phyloP scores from a whole-genome alignment of 2,797 vertebrate genomes.

The Myripristis murdjan region DNA sequence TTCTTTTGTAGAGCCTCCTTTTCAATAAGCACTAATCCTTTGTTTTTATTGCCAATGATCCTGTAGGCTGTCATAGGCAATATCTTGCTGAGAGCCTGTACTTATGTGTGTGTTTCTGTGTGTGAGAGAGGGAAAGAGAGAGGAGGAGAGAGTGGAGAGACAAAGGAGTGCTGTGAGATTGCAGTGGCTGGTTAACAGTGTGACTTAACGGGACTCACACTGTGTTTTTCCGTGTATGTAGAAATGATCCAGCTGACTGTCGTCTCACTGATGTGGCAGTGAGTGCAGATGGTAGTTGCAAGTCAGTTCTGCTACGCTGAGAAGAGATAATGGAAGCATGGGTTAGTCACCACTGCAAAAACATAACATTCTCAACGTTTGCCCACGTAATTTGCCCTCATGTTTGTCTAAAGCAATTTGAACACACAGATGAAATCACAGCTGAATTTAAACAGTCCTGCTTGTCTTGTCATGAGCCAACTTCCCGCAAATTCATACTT shows the following conservation, averaged over 20 bases:
- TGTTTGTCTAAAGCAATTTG: slow-evolving; percentile 62
- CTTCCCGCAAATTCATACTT: slow-evolving; percentile 27
- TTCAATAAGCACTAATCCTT: slow-evolving; percentile 18
- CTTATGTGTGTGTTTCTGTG: background rate
- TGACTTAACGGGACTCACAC: background rate
- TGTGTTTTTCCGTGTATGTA: slow-evolving; percentile 50
- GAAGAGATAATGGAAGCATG: slow-evolving; percentile 56
- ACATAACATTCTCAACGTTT: slow-evolving; percentile 40
- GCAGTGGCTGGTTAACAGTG: slow-evolving; percentile 3
- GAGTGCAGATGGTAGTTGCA: slow-evolving; percentile 37
- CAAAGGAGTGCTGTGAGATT: background rate
- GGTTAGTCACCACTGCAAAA: slow-evolving; percentile 65
- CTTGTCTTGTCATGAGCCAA: slow-evolving; percentile 28
- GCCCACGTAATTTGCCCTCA: slow-evolving; percentile 36
- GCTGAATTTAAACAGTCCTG: slow-evolving; percentile 44
- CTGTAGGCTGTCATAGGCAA: slow-evolving; percentile 2
- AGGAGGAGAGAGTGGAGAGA: background rate
- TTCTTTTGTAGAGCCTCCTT: background rate
- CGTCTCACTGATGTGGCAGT: slow-evolving; percentile 35
- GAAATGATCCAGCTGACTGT: slow-evolving; percentile 67
- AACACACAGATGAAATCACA: slow-evolving; percentile 56
- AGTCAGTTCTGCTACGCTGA: slow-evolving; percentile 62
- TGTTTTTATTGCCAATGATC: slow-evolving; percentile 18
- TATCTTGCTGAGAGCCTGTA: background rate
- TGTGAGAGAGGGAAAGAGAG: background rate